Conservation (phyloP, 2,888 invertebrate genomes). For the Tachina lurida region DNA sequence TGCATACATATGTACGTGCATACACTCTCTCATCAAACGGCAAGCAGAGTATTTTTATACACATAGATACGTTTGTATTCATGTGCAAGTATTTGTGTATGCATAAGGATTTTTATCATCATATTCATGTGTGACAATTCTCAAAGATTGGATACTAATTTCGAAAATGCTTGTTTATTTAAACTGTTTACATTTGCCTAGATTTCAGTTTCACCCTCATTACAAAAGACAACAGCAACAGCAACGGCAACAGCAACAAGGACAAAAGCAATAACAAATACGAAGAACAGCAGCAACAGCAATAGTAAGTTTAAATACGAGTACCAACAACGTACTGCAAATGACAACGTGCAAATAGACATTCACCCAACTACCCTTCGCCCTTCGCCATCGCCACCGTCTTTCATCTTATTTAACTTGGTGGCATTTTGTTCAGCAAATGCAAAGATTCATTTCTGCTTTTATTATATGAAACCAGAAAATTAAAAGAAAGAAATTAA, state of each 20-base stretch:
- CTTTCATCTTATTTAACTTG: not conserved
- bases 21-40: not conserved
- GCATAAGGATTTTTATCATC: slow-evolving; percentile 43
- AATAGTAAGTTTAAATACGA: slow-evolving; percentile 55
- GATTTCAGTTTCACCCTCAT: slow-evolving; percentile 78
- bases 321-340: slow-evolving; percentile 40
- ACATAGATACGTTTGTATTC: too few species aligned
- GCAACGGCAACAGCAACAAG: slow-evolving; percentile 32
- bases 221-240: slow-evolving; percentile 58
- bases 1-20: slow-evolving; percentile 9
- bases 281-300: slow-evolving; percentile 22
- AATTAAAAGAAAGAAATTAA: slow-evolving; percentile 59
- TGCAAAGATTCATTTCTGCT: slow-evolving; percentile 37
- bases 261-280: not conserved
- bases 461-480: slow-evolving; percentile 56
- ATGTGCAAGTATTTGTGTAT: slow-evolving; percentile 2
- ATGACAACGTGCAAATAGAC: slow-evolving; percentile 43
- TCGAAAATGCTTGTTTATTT: slow-evolving; percentile 72
- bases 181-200: slow-evolving; percentile 75
- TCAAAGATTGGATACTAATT: slow-evolving; percentile 70
- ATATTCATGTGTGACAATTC: slow-evolving; percentile 70
- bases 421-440: slow-evolving; percentile 29
- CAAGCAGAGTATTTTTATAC: not conserved
- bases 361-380: not conserved
- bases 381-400: not conserved